These are phyloP conservation scores for Pan paniscus DNA, from an alignment of 2,113 vertebrate species.

Conservation along the genomic window DNA sequence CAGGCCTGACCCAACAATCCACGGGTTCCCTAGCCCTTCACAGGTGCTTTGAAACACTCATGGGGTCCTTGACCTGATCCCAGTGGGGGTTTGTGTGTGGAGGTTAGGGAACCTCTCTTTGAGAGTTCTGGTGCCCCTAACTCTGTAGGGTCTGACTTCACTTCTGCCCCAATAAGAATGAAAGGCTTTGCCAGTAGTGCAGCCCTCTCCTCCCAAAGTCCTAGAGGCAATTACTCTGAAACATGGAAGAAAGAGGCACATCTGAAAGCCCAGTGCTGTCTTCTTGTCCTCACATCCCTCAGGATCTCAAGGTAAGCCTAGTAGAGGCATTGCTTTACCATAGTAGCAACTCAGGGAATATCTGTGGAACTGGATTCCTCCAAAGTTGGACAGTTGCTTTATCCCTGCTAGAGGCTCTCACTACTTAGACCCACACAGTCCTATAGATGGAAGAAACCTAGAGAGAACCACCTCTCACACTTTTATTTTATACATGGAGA, in stretches of 20 bases:
- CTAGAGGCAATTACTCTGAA: background rate
- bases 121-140: rapidly evolving
- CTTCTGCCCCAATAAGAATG: background rate
- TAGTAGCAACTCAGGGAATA: background rate
- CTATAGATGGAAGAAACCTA: background rate
- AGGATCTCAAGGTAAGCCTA: background rate
- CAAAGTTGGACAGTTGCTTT: background rate
- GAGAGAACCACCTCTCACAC: background rate
- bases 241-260: background rate
- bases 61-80: background rate
- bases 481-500: background rate
- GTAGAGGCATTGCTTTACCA: background rate
- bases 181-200: background rate
- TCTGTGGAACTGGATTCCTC: background rate
- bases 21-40: background rate
- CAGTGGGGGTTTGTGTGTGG: background rate
- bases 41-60: background rate
- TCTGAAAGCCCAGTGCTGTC: background rate
- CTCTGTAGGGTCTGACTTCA: background rate
- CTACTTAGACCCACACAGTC: background rate
- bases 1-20: background rate
- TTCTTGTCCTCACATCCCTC: background rate
- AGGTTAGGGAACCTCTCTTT: background rate
- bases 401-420: background rate
- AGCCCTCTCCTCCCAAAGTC: background rate